These are phyloP conservation scores for Osmoderma eremita DNA, from an alignment of 2,888 invertebrate genomes.

Conservation along the genomic window DNA sequence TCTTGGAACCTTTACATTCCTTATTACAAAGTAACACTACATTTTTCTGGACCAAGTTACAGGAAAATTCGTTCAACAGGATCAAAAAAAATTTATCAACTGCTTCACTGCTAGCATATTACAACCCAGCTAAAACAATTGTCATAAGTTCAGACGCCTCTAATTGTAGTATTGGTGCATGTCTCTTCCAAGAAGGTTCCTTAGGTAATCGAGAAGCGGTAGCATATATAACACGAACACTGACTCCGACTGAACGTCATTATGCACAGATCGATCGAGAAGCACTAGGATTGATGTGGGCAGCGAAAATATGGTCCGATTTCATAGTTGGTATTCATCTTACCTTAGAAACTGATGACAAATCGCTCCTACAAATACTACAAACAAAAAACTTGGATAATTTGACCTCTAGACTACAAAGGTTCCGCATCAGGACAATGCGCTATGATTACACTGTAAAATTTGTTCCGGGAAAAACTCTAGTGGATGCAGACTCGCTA, in stretches of 20 bases:
- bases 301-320: no score
- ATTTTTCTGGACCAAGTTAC: not conserved
- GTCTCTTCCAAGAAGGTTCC: not conserved
- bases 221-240: not conserved
- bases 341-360: no score
- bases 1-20: slow-evolving; percentile 3
- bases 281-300: no score
- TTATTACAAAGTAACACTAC: not conserved
- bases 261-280: slow-evolving; percentile 7
- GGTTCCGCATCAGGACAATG: slow-evolving; percentile 4
- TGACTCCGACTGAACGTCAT: slow-evolving; percentile 8
- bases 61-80: not conserved
- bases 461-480: slow-evolving; percentile 3
- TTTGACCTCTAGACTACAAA: slow-evolving; percentile 3
- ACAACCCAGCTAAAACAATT: no score
- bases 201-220: slow-evolving; percentile 3
- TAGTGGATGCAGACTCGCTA: no score
- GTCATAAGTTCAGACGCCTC: no score
- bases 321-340: no score
- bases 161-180: no score
- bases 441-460: slow-evolving; percentile 7
- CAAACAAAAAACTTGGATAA: no score
- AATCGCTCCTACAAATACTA: no score
- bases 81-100: no score
- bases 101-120: no score